Base-by-base conservation (phyloP, 2,797 vertebrate genomes). In the Cossypha dichroa region DNA sequence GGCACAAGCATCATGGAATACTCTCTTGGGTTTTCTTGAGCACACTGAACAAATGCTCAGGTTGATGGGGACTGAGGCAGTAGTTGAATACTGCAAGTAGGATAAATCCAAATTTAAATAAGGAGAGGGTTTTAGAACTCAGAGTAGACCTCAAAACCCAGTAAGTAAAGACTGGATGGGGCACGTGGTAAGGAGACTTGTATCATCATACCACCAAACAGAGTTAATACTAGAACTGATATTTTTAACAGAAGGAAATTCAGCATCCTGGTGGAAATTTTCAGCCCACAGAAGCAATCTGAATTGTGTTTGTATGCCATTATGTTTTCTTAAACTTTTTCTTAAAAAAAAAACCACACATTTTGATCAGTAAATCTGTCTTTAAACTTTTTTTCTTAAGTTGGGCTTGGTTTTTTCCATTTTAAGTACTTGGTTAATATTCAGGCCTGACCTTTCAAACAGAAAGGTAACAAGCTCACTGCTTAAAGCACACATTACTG, bases 381-480 rank as follows among this genome's bases (percentile, higher is more conserved):
- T 59, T 70, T 52, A 29, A 79, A 40, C 11, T 13, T 77, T 58
- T 56, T 69, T 69, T 13, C 31, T 51, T 40, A 46, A 63, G 6
- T 36, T 81, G 7, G 7, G 11, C 8, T 76, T 46, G 8, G 67
- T 94, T 86, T 89, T 89, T 89, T 43, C 26, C 9, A 56, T 82
- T 76, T 45, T 31, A 52, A 62, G 7, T 48, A 40, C 11, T 73
- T 52, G 26, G 21, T 15, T 76, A 59, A 49, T 67, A 34, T 22
- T 70, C 13, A 56, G 70, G 17, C 38, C 63, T 76, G 38, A 45
- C 26, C 63, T 89, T 91, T 91, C 63, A 70, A 87, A 74, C 33
- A 85, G 52, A 87, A 86, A 89, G n/a, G n/a, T 76, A 85, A 40
- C 18, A 28, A 70, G 78, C 20, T 87, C 59, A 20, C 34, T 91